Base-by-base conservation (phyloP, 1,140 invertebrate genomes). In the Hesperophylax magnus region DNA sequence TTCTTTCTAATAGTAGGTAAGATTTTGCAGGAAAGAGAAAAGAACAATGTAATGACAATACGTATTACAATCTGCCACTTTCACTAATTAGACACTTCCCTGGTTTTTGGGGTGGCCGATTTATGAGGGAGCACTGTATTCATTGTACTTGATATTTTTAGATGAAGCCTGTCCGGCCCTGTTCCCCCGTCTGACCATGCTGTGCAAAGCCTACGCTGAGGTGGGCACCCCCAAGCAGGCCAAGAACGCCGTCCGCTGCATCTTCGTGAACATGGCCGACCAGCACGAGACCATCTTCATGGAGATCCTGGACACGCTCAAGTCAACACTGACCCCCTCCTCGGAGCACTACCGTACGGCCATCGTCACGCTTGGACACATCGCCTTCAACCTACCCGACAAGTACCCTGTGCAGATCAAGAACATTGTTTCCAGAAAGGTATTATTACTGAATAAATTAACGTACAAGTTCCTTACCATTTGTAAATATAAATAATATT, bases 201-300 rank as follows among this genome's bases (percentile, higher is more conserved):
- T 97, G 54, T 97, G 98, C 86, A 96, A 96, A 85, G 94, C 94
- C 31, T 95, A 98, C 86, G 95, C 96, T 0, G 94, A 96, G 85
- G 93, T 94, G 27, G 98, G 97, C 5, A 97, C 96, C 3, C 94
- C 96, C 0, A 98, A 98, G 89, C 97, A 99, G 89, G 97, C 97
- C 0, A 99, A 99, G 88, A 97, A 98, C 86, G 97, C 98, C 6
- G 95, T 99, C 39, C 92, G 89, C 81, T 99, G 98, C 90, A 93
- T 99, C 56, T 97, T 93, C 86, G 94, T 96, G 9, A 97, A 98
- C 88, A 95, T 96, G 86, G 93, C 94, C 17, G 92, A 94, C 82
- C 92, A 96, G 85, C 93, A 96, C 85, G 94, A 96, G 82, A 90
- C 93, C 77, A 93, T 98, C 27, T 97, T 98, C 88, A 93, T 94